Base-by-base conservation (phyloP, 2,888 invertebrate species). In the Bedellia somnulentella region DNA sequence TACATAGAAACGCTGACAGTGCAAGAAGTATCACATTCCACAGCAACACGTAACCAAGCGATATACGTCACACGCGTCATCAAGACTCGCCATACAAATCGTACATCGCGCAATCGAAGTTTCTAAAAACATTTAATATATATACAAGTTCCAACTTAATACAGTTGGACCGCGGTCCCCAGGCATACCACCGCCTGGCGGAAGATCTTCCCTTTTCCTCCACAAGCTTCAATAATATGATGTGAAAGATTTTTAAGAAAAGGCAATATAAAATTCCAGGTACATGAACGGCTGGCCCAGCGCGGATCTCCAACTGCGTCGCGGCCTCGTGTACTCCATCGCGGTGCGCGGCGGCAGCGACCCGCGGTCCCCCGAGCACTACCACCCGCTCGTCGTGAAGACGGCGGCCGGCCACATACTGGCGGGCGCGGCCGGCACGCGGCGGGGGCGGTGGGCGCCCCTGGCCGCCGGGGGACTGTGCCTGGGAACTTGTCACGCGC, bases 251-350 rank as follows among this genome's bases (percentile, higher is more conserved):
- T n/a, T n/a, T n/a, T n/a, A n/a, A n/a, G n/a, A n/a, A n/a, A n/a
- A n/a, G n/a, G n/a, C n/a, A n/a, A n/a, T n/a, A n/a, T n/a, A n/a
- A n/a, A n/a, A n/a, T n/a, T n/a, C n/a, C n/a, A 95, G 93, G 93
- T 96, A 94, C 64, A 88, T 96, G 37, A 94, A 96, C 62, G 95
- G 95, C 0, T 83, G 85, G 48, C 73, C 95, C 44, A 83, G 87
- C 29, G 94, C 94, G 0, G 93, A 94, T 58, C 67, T 96, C 36
- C 93, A 89, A 80, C 71, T 96, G 43, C 80, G 91, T 35, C 73
- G 95, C 31, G 94, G 93, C 0, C 76, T 91, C 32, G 86, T 84
- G 0, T 96, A 96, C 70, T 85, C 80, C 9, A 92, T 96, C 53
- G 81, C 81, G 50, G 86, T 86, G 29, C 3, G 28, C 5, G 18